These are phyloP conservation scores for Hipposideros larvatus DNA, from an alignment of 2,797 vertebrate species.

Conservation along the genomic window DNA sequence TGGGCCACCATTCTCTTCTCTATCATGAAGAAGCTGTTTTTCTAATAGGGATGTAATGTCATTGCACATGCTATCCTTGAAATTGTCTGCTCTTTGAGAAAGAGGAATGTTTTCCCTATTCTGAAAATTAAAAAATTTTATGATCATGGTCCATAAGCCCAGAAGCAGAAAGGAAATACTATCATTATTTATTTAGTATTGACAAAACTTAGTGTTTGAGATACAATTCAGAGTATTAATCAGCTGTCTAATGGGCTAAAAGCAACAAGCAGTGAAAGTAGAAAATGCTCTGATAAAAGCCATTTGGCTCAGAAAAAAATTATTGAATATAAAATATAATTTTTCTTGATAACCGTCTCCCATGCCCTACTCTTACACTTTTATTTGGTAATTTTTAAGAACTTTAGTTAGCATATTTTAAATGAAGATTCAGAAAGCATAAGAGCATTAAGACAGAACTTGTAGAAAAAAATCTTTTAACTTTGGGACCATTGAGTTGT, in stretches of 20 bases:
- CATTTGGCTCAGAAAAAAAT: conserved; percentile 60
- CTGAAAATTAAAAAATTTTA: conserved; percentile 67
- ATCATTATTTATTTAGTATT: conserved; percentile 71
- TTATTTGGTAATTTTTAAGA: conserved; percentile 47
- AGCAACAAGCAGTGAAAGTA: conserved; percentile 33
- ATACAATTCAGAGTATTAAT: conserved; percentile 54
- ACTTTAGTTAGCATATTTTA: background rate
- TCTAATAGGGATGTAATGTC: background rate
- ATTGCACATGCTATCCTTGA: conserved; percentile 50
- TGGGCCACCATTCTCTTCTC: background rate
- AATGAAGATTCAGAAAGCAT: background rate
- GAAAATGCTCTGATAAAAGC: conserved; percentile 39
- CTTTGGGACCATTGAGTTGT: background rate
- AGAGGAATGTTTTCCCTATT: conserved; percentile 56
- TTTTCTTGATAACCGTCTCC: background rate
- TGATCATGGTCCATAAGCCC: background rate
- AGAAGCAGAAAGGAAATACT: conserved; percentile 51
- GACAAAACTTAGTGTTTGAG: conserved; percentile 66
- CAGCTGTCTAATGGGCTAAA: conserved; percentile 40
- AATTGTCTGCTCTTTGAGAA: conserved; percentile 48
- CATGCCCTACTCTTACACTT: background rate
- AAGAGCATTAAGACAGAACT: background rate
- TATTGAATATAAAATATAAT: conserved; percentile 19
- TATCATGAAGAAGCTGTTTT: conserved; percentile 32
- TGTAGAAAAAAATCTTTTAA: background rate